Base-by-base conservation (phyloP, 2,888 invertebrate species). In the Baronia brevicornis region DNA sequence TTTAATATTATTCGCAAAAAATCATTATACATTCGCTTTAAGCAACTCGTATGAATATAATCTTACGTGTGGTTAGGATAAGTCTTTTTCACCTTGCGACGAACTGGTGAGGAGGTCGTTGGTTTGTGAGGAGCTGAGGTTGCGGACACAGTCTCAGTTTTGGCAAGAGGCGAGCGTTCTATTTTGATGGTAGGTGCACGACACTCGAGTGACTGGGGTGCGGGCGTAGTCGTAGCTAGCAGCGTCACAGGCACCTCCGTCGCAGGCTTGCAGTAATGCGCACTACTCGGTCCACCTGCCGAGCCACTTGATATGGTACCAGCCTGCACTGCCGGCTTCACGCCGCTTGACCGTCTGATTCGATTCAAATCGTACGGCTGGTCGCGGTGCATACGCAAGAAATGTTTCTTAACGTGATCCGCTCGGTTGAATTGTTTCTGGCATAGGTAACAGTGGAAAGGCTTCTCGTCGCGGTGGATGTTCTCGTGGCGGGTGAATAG, bases 361-460 rank as follows among this genome's bases (percentile, higher is more conserved):
- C 92, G 89, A 54, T 93, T 91, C 36, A 94, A 84, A 59, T 96
- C 95, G 66, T 96, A 96, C 1, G 91, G 90, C 63, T 94, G 91
- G 53, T 95, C 96, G 22, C 95, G 88, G 62, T 96, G 96, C 94
- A 96, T 96, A 46, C 96, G 87, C 46, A 95, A 82, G 59, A 96
- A 96, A 71, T 96, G 96, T 60, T 96, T 96, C 74, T 96, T 96
- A 24, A 96, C 96, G 66, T 96, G 96, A 72, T 96, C 96, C 19
- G 96, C 96, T 29, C 96, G 88, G 72, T 96, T 96, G 80, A 96
- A 96, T 68, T 95, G 94, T 72, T 96, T 95, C 64, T 92, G 90
- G 64, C 96, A 96, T 15, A 95, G 91, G 67, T 96, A 96, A 71
- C 96, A 96, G 64, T 95, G 94, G 67, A 96, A 96, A 3, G 96